A percentile compares a stretch with the other conserved stretches of the same genome.
These are phyloP conservation scores for Geophilus truncorum DNA, from an alignment of 2,888 invertebrate species.

Conservation along the genomic window DNA sequence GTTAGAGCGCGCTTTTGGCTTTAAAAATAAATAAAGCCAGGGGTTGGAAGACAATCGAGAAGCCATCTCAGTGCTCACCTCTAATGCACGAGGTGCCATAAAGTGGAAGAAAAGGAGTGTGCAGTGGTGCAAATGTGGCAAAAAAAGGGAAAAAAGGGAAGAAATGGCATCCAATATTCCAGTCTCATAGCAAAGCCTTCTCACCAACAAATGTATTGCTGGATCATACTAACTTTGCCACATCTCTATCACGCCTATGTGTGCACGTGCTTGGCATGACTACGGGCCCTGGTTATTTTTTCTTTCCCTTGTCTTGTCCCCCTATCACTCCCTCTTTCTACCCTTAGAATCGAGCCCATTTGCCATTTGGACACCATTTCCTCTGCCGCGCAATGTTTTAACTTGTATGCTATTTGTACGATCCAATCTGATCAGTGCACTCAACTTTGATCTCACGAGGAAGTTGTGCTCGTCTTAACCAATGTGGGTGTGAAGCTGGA, in stretches of 20 bases:
- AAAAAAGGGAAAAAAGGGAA: slow-evolving; percentile 28
- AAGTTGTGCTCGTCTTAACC: background rate
- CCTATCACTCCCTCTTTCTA: background rate
- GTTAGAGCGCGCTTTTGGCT: background rate
- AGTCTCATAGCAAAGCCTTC: slow-evolving; percentile 31
- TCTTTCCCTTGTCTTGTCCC: background rate
- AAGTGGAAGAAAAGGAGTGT: slow-evolving; percentile 16
- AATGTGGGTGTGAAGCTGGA: background rate
- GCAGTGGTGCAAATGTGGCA: slow-evolving; percentile 32
- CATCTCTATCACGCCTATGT: slow-evolving; percentile 32
- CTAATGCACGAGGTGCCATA: slow-evolving; percentile 22
- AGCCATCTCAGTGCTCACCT: slow-evolving; percentile 17
- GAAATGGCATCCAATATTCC: slow-evolving; percentile 32
- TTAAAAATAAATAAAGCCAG: slow-evolving; percentile 4
- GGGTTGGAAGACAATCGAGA: slow-evolving; percentile 17
- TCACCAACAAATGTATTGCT: slow-evolving; percentile 34
- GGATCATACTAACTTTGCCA: slow-evolving; percentile 34
- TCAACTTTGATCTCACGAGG: background rate
- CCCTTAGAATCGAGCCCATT: background rate
- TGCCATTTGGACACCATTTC: background rate
- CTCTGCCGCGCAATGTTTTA: background rate
- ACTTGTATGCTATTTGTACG: background rate
- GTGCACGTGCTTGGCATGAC: slow-evolving; percentile 21
- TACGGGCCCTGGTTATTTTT: background rate
- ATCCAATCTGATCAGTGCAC: background rate